phyloP scores from a whole-genome alignment of 2,888 invertebrate genomes.

The Sympetrum striolatum region DNA sequence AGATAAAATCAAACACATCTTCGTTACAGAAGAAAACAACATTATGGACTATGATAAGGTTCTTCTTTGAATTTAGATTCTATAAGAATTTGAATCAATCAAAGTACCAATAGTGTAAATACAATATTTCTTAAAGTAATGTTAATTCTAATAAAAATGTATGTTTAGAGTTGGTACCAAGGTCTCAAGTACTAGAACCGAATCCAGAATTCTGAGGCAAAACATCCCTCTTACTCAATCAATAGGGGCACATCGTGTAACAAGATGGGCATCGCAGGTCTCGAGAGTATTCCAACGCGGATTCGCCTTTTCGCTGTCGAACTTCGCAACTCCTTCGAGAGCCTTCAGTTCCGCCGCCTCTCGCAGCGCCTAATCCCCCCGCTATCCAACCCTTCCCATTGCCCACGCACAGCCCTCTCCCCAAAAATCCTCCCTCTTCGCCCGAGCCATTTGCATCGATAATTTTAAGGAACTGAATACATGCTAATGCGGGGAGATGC shows the following conservation, averaged over 20 bases:
- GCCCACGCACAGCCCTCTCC: background rate
- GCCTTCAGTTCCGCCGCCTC: background rate
- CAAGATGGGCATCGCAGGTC: no score
- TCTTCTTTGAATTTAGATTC: background rate
- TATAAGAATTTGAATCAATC: no score
- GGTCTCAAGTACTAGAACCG: no score
- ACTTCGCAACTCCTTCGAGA: background rate
- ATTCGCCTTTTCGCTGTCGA: background rate
- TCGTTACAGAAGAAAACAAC: background rate
- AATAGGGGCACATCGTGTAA: no score
- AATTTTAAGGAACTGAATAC: conserved; percentile 44
- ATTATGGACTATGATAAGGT: background rate
- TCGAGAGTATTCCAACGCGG: background rate
- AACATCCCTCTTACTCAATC: no score
- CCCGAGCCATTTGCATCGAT: conserved; percentile 41
- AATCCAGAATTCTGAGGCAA: no score
- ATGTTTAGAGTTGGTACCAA: no score
- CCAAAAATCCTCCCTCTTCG: conserved; percentile 7
- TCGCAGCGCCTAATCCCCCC: background rate
- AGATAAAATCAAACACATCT: no score
- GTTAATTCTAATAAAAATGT: no score
- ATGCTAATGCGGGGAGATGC: conserved; percentile 18
- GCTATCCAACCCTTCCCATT: background rate
- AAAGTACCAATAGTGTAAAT: no score
- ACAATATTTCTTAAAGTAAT: no score